Evolutionary conservation across 1,140 invertebrate genomes (phyloP).

Genomic region (Drosophila parvula): DNA sequence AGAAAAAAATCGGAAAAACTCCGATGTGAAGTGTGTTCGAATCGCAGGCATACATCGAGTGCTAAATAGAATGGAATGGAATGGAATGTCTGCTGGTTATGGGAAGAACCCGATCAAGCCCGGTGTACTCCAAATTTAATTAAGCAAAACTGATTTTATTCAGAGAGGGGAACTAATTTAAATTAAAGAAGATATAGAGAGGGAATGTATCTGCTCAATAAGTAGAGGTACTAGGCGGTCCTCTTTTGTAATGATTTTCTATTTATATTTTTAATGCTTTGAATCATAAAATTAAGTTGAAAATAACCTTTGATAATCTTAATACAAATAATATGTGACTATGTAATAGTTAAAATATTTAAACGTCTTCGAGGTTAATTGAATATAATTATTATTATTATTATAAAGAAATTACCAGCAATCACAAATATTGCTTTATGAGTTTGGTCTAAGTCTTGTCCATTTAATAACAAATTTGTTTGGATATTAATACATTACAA

Average conservation of each 20-base stretch:
- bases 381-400: too few relatives aligned
- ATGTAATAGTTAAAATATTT: too few relatives aligned
- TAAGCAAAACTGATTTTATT: neutral
- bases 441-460: too few relatives aligned
- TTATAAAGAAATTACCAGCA: too few relatives aligned
- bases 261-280: too few relatives aligned
- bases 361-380: too few relatives aligned
- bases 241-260: too few relatives aligned
- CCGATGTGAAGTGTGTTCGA: slow-evolving; percentile 1
- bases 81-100: slow-evolving; percentile 23
- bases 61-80: slow-evolving; percentile 28
- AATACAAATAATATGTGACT: neutral
- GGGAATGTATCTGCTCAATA: neutral
- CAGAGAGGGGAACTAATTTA: neutral
- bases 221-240: too few relatives aligned
- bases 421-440: too few relatives aligned
- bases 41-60: neutral
- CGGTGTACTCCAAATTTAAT: neutral
- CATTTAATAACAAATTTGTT: neutral
- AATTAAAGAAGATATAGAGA: neutral
- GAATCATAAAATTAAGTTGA: neutral
- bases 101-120: neutral
- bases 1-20: slow-evolving; percentile 11
- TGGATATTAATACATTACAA: neutral
- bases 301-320: neutral